phyloP scores from a whole-genome alignment of 2,797 vertebrate genomes.

The Rallus crepitans region DNA sequence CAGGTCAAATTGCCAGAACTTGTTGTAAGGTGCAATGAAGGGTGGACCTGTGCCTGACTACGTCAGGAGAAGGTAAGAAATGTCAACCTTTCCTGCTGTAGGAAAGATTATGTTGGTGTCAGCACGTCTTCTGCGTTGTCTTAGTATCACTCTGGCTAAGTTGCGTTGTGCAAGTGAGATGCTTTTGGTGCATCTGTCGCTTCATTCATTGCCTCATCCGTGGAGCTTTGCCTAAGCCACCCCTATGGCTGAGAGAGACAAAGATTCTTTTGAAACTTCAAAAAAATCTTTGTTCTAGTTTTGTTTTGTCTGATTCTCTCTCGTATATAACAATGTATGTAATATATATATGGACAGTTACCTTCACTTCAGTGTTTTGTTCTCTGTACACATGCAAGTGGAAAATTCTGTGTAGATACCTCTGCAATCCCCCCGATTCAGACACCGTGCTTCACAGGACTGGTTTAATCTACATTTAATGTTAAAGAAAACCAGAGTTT shows the following conservation, averaged over 20 bases:
- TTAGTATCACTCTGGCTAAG: not conserved
- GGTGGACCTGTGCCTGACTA: not conserved
- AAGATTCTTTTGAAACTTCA: constrained; percentile 53
- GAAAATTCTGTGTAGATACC: not conserved
- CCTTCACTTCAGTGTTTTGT: not conserved
- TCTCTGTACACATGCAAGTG: not conserved
- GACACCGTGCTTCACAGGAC: not conserved
- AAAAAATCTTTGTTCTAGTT: constrained; percentile 56
- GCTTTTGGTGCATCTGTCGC: not conserved
- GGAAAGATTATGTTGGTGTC: not conserved
- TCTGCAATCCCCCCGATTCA: not conserved
- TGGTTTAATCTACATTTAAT: not conserved
- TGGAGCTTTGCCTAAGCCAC: constrained; percentile 18
- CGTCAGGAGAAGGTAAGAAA: constrained; percentile 32
- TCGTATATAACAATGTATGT: not conserved
- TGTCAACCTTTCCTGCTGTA: not conserved
- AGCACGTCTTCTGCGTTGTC: not conserved
- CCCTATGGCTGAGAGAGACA: constrained; percentile 1
- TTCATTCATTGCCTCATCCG: constrained; percentile 28
- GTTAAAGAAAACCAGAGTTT: constrained; percentile 6
- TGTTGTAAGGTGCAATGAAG: not conserved
- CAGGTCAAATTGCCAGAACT: not conserved
- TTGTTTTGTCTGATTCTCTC: constrained; percentile 45
- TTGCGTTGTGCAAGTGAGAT: not conserved
- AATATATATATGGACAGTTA: constrained; percentile 38